Percentiles rank a stretch among this genome's conserved stretches.
phyloP scores from a whole-genome alignment of 2,888 invertebrate species.

The Oeneis ivallda region DNA sequence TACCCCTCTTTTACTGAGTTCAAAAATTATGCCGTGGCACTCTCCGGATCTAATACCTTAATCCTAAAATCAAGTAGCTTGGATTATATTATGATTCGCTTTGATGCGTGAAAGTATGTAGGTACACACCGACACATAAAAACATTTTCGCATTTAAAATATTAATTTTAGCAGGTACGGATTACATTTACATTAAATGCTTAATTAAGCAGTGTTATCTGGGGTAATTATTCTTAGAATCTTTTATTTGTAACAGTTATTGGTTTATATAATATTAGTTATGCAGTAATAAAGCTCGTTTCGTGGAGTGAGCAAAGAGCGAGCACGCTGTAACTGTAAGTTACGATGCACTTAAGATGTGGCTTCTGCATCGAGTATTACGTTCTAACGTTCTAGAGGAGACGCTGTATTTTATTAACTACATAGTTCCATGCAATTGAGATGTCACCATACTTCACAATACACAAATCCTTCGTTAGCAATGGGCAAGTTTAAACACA shows the following conservation, averaged over 20 bases:
- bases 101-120: too few species aligned
- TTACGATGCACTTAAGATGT: constrained; percentile 19
- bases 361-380: constrained; percentile 13
- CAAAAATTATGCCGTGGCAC: too few species aligned
- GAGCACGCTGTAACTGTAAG: constrained; percentile 10
- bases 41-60: too few species aligned
- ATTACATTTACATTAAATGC: too few species aligned
- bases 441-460: background rate
- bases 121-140: too few species aligned
- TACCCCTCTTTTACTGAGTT: too few species aligned
- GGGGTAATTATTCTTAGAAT: background rate
- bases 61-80: too few species aligned
- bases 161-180: too few species aligned
- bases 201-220: background rate
- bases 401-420: constrained; percentile 9
- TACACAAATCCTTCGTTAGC: too few species aligned
- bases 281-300: constrained; percentile 12
- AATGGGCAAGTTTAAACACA: too few species aligned
- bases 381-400: constrained; percentile 3
- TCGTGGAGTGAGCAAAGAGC: constrained; percentile 5
- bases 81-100: too few species aligned
- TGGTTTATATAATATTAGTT: background rate
- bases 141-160: too few species aligned
- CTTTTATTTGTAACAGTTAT: constrained; percentile 11
- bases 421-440: background rate